These are phyloP conservation scores for Phaetusa simplex DNA, from an alignment of 2,113 vertebrate genomes.

Conservation along the genomic window DNA sequence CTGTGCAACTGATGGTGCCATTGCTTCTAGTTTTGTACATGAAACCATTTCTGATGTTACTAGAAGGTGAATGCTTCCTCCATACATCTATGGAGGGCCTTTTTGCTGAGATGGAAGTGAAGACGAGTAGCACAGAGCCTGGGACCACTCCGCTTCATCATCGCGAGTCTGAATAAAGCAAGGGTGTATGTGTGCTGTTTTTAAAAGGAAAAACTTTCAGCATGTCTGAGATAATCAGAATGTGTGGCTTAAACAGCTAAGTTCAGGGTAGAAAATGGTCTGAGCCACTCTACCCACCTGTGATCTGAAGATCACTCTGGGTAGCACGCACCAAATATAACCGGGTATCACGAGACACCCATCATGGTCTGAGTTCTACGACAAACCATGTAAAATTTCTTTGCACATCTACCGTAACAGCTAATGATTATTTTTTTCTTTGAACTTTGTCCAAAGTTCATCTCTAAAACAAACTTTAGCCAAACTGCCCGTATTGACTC, in stretches of 20 bases:
- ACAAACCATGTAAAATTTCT: neutral
- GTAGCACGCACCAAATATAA: accelerated
- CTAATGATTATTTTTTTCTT: conserved; percentile 39
- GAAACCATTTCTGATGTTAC: neutral
- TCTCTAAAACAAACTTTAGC: conserved; percentile 44
- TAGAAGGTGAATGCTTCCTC: neutral
- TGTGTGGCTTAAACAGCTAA: neutral
- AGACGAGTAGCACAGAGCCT: neutral
- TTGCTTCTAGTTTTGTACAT: neutral
- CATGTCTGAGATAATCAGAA: neutral
- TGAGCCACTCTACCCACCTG: neutral
- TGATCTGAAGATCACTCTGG: neutral
- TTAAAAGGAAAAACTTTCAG: neutral
- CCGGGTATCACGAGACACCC: accelerated
- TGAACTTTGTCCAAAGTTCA: conserved; percentile 55
- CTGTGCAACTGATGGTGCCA: neutral
- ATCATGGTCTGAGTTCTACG: neutral
- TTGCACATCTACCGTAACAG: neutral
- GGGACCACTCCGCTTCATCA: neutral
- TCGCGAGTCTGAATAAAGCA: neutral
- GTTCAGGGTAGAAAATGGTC: neutral
- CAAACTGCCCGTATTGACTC: conserved; percentile 24
- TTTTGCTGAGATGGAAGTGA: neutral
- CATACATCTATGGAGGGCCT: neutral
- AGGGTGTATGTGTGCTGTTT: accelerated